Conservation (phyloP, 1,140 invertebrate genomes). For the Drosophila auraria region DNA sequence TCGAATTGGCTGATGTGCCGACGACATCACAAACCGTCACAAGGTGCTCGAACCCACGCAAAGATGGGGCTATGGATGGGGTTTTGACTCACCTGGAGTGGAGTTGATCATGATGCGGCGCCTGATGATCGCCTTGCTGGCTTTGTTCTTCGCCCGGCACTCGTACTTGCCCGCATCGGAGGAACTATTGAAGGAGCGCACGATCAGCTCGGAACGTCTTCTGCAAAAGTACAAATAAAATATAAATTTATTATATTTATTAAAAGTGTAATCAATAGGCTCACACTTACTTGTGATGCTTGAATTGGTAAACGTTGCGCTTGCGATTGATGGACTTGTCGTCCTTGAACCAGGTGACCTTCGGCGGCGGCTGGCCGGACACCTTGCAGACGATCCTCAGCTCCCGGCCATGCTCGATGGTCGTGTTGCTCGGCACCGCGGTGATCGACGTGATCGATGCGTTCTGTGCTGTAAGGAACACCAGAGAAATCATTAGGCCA, state of each 20-base stretch:
- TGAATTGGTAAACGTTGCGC: slow-evolving; percentile 82
- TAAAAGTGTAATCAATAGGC: not conserved
- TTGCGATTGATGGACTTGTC: slow-evolving; percentile 86
- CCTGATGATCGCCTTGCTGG: slow-evolving; percentile 69
- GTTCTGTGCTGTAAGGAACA: slow-evolving; percentile 83
- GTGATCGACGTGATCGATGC: slow-evolving; percentile 76
- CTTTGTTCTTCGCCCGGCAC: slow-evolving; percentile 88
- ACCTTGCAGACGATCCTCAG: slow-evolving; percentile 89
- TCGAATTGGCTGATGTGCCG: slow-evolving; percentile 24
- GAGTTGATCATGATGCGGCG: slow-evolving; percentile 79
- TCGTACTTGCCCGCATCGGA: slow-evolving; percentile 91
- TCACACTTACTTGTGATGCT: slow-evolving; percentile 80
- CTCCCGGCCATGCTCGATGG: slow-evolving; percentile 86
- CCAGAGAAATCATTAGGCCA: slow-evolving; percentile 46
- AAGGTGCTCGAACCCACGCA: slow-evolving; percentile 12
- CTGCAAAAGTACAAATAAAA: slow-evolving; percentile 85
- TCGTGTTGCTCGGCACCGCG: slow-evolving; percentile 62
- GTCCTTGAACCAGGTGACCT: slow-evolving; percentile 91
- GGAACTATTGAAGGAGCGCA: slow-evolving; percentile 88
- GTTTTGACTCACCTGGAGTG: slow-evolving; percentile 70
- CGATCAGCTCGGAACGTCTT: slow-evolving; percentile 91
- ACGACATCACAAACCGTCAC: slow-evolving; percentile 1
- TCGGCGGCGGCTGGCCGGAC: slow-evolving; percentile 89
- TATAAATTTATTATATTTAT: not conserved
- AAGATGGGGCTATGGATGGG: not conserved